Base-by-base conservation (phyloP, 2,797 vertebrate species). In the Fundulus diaphanus region DNA sequence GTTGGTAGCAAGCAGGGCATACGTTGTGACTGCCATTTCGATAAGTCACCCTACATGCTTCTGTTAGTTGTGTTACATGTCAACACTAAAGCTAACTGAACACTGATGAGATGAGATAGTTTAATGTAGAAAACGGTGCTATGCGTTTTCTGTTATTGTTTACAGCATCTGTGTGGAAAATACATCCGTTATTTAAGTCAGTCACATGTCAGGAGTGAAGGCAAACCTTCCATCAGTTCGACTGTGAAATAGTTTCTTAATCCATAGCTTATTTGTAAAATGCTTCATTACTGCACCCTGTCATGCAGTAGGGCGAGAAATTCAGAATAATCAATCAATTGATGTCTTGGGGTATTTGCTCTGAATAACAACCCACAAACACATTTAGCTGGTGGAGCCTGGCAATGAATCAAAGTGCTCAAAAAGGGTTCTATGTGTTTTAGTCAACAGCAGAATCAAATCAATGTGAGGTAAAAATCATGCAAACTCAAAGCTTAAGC, bases 301-400 rank as follows among this genome's bases (percentile, higher is more conserved):
- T 68, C 78, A 72, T 61, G 68, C 54, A 68, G 71, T n/a, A 40
- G 56, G 27, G 68, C 16, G 63, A 81, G 74, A 84, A 82, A 88
- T 86, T 88, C 67, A 61, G 61, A 66, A 83, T 81, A 69, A 87
- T 87, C 85, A 86, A 87, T 86, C 78, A 46, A 87, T 87, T 37
- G 59, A 76, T 70, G 78, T 80, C 33, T 70, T 49, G 44, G 54
- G 67, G 78, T 68, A 78, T 87, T 87, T 85, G 71, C 63, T 82
- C 24, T 75, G 59, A 61, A 88, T 65, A 81, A 74, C 84, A 90
- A 85, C 65, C 73, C 56, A 78, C 76, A 84, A 82, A 79, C 69
- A 72, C 75, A 88, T 90, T 77, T 82, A 70, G 72, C 68, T 49
- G 51, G 51, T 73, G 75, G 74, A 66, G 78, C 40, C 70, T 79